Percentiles rank a stretch among this genome's conserved stretches.
Evolutionary conservation across 1,140 invertebrate species (phyloP).

Genomic region (Hylyphantes graminicola): DNA sequence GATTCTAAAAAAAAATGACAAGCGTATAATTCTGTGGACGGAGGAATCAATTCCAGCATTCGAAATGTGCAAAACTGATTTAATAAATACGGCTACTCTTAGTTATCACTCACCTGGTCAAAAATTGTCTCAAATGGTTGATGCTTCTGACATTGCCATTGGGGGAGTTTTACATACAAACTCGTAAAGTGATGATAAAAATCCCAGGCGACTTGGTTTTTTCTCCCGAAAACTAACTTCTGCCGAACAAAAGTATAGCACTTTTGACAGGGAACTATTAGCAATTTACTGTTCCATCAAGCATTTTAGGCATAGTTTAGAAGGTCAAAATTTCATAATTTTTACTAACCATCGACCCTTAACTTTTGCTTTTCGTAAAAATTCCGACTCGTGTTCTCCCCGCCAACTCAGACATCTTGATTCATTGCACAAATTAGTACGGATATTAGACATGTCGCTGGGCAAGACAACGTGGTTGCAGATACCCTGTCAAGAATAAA

Average conservation of each 20-base stretch:
- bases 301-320: background rate
- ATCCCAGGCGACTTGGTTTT: background rate
- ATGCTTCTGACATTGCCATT: constrained; percentile 1
- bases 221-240: background rate
- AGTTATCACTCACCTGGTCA: constrained; percentile 4
- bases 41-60: too few relatives aligned
- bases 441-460: background rate
- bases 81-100: background rate
- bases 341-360: constrained; percentile 13
- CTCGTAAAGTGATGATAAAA: background rate
- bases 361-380: background rate
- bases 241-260: constrained; percentile 9
- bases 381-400: background rate
- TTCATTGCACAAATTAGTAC: constrained; percentile 4
- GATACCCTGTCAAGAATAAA: background rate
- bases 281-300: background rate
- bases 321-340: constrained; percentile 26
- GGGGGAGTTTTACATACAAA: background rate
- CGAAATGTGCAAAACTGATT: background rate
- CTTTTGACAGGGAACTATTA: background rate
- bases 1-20: background rate
- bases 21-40: too few relatives aligned
- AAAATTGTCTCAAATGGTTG: background rate
- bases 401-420: background rate
- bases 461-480: background rate